Evolutionary conservation across 1,140 invertebrate species (phyloP).

Genomic region (Drosophila nikananu): DNA sequence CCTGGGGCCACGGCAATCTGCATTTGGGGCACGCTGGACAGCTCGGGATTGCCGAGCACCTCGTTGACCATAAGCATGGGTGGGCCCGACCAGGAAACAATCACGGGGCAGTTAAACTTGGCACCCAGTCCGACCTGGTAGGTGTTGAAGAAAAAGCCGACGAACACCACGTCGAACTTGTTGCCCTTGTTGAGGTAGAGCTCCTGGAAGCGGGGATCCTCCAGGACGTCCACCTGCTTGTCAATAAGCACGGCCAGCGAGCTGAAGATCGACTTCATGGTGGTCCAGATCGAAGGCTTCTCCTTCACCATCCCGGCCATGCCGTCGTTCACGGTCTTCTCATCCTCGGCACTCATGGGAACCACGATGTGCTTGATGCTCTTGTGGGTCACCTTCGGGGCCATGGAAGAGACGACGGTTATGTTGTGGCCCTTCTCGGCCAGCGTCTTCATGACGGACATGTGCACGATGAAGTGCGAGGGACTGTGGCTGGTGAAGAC

Average conservation of each 20-base stretch:
- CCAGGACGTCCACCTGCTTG: conserved; percentile 67
- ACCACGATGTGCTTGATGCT: conserved; percentile 76
- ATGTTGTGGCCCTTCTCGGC: conserved; percentile 79
- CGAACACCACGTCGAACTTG: conserved; percentile 69
- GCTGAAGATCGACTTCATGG: conserved; percentile 47
- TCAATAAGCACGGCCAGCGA: conserved; percentile 50
- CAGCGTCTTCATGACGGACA: conserved; percentile 70
- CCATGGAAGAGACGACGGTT: conserved; percentile 59
- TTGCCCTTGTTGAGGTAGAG: conserved; percentile 72
- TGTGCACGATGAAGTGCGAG: conserved; percentile 78
- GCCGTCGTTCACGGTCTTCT: conserved; percentile 50
- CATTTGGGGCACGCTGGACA: conserved; percentile 56
- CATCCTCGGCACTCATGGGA: conserved; percentile 46
- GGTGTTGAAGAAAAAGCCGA: conserved; percentile 72
- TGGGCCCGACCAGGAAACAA: conserved; percentile 59
- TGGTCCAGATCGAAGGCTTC: conserved; percentile 57
- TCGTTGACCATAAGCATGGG: conserved; percentile 54
- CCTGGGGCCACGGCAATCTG: conserved; percentile 39
- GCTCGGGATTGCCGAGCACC: conserved; percentile 67
- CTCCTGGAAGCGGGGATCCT: conserved; percentile 59
- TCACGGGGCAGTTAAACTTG: conserved; percentile 66
- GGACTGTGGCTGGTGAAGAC: conserved; percentile 79
- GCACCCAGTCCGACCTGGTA: conserved; percentile 69
- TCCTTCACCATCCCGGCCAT: conserved; percentile 50
- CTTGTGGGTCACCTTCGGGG: conserved; percentile 71